A percentile compares a stretch with the other conserved stretches of the same genome.
Conservation (phyloP, 64 coral and sea anemone species). For the Astreopora myriophthalma region DNA sequence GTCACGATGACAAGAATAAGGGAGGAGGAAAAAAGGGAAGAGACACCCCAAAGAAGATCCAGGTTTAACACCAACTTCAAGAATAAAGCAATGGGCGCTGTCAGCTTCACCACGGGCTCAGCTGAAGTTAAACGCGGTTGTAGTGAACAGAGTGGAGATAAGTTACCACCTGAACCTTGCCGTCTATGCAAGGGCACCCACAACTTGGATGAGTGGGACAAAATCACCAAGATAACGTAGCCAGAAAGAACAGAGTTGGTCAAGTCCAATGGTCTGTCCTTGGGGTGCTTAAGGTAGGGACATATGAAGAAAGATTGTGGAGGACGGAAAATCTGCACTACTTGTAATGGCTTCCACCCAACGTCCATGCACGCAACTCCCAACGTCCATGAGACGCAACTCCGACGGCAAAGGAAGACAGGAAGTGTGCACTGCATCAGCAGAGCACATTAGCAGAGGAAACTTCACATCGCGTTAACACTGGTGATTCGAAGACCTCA, state of each 20-base stretch:
- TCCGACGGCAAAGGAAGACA: conserved; percentile 4
- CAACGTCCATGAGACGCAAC: neutral
- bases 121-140: neutral
- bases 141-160: conserved; percentile 12
- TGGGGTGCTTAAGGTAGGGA: conserved; percentile 7
- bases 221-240: neutral
- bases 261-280: neutral
- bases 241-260: conserved; percentile 2
- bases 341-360: conserved; percentile 19
- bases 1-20: neutral
- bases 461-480: neutral
- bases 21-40: conserved; percentile 5
- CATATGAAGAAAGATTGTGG: conserved; percentile 47
- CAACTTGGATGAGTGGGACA: conserved; percentile 44
- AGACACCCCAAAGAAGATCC: neutral
- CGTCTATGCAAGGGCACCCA: neutral
- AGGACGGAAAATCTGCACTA: neutral
- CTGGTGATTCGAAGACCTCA: neutral
- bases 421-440: too few species aligned
- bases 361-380: neutral
- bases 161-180: neutral
- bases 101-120: neutral
- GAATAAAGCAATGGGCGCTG: neutral
- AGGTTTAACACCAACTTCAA: neutral
- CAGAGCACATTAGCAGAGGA: neutral